Conservation (phyloP, 2,797 vertebrate genomes). For the Hippopotamyrus pictus region DNA sequence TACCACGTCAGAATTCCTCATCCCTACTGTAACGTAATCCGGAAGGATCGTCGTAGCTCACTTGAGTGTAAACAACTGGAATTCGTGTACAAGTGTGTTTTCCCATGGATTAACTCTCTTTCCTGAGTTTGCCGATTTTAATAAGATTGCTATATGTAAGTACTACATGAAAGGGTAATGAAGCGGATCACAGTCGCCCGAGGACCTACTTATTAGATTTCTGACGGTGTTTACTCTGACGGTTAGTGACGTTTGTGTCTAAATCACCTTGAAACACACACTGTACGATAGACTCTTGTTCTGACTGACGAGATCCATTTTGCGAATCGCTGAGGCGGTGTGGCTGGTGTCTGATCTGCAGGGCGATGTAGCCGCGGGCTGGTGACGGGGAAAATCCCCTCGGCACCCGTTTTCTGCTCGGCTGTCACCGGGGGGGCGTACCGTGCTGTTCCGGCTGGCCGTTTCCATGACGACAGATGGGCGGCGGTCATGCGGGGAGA, state of each 20-base stretch:
- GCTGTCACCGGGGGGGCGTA: not conserved
- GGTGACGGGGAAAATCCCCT: not conserved
- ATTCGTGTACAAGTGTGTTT: not conserved
- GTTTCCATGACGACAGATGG: constrained; percentile 7
- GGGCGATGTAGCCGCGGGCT: not conserved
- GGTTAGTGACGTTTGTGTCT: not conserved
- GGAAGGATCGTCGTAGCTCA: not conserved
- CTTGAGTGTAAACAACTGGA: not conserved
- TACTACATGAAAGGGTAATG: not conserved
- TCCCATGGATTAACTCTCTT: not conserved
- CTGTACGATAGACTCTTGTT: not conserved
- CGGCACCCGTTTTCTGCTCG: not conserved
- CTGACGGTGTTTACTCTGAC: not conserved
- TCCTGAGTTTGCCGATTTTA: not conserved
- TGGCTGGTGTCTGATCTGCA: not conserved
- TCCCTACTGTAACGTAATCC: not conserved
- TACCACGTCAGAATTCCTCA: not conserved
- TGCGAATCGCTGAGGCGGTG: not conserved
- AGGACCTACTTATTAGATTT: not conserved
- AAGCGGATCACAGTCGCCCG: not conserved
- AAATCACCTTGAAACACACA: not conserved
- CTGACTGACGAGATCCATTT: not conserved
- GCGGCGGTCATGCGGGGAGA: not conserved
- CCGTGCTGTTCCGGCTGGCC: not conserved
- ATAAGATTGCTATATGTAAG: not conserved